These are phyloP conservation scores for Leptopilina drosophilae DNA, from an alignment of 2,888 invertebrate genomes.

Conservation along the genomic window DNA sequence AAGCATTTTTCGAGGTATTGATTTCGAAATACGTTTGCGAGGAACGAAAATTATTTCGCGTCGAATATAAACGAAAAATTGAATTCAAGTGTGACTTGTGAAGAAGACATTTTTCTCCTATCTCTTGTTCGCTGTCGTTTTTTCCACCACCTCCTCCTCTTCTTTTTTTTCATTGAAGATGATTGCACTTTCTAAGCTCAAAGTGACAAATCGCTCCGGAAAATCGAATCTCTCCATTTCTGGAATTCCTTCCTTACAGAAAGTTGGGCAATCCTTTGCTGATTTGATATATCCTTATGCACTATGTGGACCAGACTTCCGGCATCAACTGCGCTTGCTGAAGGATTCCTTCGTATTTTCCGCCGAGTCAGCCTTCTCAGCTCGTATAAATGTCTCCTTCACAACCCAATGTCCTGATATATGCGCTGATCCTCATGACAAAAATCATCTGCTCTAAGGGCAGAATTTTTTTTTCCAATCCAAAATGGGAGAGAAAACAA, in stretches of 20 bases:
- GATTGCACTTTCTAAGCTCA: constrained; percentile 35
- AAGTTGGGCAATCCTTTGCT: constrained; percentile 28
- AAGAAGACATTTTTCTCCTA: constrained; percentile 26
- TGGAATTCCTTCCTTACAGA: constrained; percentile 28
- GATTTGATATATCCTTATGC: constrained; percentile 33
- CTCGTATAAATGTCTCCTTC: constrained; percentile 19
- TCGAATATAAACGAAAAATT: not conserved
- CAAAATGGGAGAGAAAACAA: too few species aligned
- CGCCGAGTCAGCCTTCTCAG: not conserved
- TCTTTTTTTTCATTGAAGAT: constrained; percentile 14
- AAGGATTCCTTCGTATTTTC: constrained; percentile 30
- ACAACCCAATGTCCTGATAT: not conserved
- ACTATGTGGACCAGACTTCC: constrained; percentile 33
- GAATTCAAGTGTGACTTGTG: constrained; percentile 14
- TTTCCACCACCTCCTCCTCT: too few species aligned
- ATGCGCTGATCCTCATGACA: too few species aligned
- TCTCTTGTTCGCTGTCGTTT: not conserved
- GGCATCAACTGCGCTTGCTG: constrained; percentile 29
- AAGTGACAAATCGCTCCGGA: constrained; percentile 34
- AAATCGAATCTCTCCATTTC: constrained; percentile 32
- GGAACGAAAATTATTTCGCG: not conserved
- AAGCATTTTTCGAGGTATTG: not conserved
- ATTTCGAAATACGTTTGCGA: not conserved
- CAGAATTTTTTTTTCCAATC: too few species aligned
- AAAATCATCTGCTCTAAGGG: too few species aligned